These are phyloP conservation scores for Iguana delicatissima DNA, from an alignment of 2,797 vertebrate genomes.

Conservation along the genomic window DNA sequence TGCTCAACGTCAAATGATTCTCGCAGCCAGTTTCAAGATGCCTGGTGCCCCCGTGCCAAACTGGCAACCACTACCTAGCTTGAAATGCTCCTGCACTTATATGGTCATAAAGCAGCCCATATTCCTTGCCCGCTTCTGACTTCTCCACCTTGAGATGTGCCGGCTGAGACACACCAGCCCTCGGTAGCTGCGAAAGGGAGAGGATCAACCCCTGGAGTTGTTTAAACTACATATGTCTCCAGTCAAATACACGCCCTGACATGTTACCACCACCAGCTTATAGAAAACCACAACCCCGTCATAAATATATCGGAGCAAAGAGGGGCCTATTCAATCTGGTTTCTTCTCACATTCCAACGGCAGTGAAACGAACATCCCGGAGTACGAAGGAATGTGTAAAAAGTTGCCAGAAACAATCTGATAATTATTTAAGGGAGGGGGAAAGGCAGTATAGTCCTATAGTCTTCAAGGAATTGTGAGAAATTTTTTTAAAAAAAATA, in stretches of 20 bases:
- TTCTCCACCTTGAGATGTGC: conserved; percentile 37
- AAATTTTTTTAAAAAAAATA: accelerated
- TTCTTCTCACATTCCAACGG: background rate
- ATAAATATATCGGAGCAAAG: conserved; percentile 2
- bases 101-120: conserved; percentile 52
- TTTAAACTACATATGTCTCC: conserved; percentile 26
- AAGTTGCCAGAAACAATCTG: conserved; percentile 13
- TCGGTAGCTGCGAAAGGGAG: conserved; percentile 33
- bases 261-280: background rate
- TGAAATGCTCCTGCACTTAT: conserved; percentile 41
- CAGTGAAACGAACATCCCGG: background rate
- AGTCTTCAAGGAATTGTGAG: accelerated
- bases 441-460: accelerated
- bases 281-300: conserved; percentile 8
- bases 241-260: background rate
- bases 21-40: conserved; percentile 44
- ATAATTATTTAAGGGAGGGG: background rate
- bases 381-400: background rate
- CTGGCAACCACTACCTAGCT: conserved; percentile 35
- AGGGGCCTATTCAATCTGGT: background rate
- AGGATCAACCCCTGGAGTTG: accelerated
- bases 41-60: conserved; percentile 44
- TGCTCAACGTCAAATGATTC: conserved; percentile 57
- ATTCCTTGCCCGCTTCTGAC: conserved; percentile 9
- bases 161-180: conserved; percentile 34